Evolutionary conservation across 2,888 invertebrate genomes (phyloP).

Genomic region (Dinocampus coccinellae): DNA sequence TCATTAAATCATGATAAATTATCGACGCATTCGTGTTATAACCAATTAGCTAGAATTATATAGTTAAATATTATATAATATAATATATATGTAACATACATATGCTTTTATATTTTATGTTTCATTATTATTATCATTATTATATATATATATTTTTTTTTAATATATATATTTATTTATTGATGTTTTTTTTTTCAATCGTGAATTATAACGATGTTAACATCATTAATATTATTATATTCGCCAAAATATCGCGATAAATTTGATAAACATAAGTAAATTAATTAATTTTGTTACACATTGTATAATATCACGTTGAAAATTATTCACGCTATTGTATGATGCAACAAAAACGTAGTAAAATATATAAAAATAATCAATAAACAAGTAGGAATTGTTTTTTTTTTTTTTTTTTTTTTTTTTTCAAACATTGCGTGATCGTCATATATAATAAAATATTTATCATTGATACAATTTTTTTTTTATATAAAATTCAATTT

Average conservation of each 20-base stretch:
- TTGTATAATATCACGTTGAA: conserved; percentile 17
- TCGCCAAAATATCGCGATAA: no score
- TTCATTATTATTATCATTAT: no score
- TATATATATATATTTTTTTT: no score
- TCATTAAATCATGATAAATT: not conserved
- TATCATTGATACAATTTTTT: not conserved
- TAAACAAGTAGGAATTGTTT: conserved; percentile 23
- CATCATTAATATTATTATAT: no score
- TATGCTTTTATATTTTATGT: no score
- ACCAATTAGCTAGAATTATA: conserved; percentile 30
- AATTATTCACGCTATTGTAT: conserved; percentile 16
- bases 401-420: no score
- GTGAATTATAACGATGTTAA: no score
- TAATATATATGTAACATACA: not conserved
- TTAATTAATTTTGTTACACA: not conserved
- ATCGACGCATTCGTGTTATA: conserved; percentile 20
- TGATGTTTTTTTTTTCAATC: no score
- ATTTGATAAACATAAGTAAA: no score
- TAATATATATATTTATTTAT: no score
- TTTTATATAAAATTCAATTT: not conserved
- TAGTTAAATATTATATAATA: conserved; percentile 26
- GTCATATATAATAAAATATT: not conserved
- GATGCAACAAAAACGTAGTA: not conserved
- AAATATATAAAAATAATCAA: conserved; percentile 2
- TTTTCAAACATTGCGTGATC: not conserved